Evolutionary conservation across 1,140 invertebrate species (phyloP), one percentile per base, ranked within the genome.

Genomic region (Drosophila pandora): DNA sequence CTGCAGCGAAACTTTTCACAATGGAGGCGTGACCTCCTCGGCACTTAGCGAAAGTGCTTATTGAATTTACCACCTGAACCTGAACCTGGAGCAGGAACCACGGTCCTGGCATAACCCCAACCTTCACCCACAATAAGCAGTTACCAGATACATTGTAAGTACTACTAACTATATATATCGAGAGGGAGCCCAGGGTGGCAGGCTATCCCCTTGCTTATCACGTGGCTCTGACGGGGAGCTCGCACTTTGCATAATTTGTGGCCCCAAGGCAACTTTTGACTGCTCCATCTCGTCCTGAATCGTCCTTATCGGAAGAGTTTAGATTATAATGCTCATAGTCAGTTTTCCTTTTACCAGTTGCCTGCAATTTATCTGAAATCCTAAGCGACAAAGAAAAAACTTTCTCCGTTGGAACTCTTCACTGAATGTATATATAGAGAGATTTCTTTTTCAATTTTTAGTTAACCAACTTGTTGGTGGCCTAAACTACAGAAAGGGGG

Each of bases 221-320:
- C 47, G 22, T 56, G 55, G 43, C 53, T 23, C 10, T 39, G 53
- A 54, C 64, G 65, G 69, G 22, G 28, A 64, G 52, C 63, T 61
- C 48, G 58, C 56, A 61, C 58, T 85, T 76, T 85, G 73, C 81
- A 84, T 84, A 84, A 84, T 84, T 84, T 80, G 63, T 65, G 34
- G 81, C 80, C 37, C 13, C 39, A 12, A n/a, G 76, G 80, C 56
- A 50, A 69, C 60, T 69, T 70, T 67, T 60, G 68, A 78, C 71
- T 63, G 30, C 21, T 43, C 43, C 28, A 23, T 4, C 17, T 2
- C 8, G 17, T 2, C 25, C 25, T 21, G 7, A 55, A 49, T 54
- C 17, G 23, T 50, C 54, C 43, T 39, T 53, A 63, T 58, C 69
- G 41, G 41, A 43, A 49, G 41, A 39, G 53, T 28, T 57, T 41